These are phyloP conservation scores for Girardinichthys multiradiatus DNA, from an alignment of 2,113 vertebrate genomes.

Conservation along the genomic window DNA sequence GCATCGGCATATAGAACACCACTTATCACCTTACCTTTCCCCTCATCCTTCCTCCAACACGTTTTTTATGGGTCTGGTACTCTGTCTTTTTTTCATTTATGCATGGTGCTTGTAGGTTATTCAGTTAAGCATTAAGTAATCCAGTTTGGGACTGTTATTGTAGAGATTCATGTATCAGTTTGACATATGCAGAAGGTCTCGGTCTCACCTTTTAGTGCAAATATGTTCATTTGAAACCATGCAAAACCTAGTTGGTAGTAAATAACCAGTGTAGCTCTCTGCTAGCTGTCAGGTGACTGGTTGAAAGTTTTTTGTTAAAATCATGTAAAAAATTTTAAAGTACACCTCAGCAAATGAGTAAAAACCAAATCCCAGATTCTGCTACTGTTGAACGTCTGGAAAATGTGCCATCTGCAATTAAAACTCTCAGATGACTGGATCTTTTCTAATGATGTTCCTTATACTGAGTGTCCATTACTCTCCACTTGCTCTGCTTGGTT, in stretches of 20 bases:
- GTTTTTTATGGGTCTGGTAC: neutral
- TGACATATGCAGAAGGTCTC: conserved; percentile 46
- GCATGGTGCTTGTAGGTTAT: conserved; percentile 24
- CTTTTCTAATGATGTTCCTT: conserved; percentile 77
- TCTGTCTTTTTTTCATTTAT: conserved; percentile 6
- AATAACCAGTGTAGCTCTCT: conserved; percentile 12
- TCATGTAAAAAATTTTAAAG: neutral
- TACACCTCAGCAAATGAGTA: neutral
- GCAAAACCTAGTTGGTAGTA: conserved; percentile 20
- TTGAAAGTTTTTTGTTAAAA: neutral
- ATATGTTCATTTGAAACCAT: conserved; percentile 32
- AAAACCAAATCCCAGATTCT: conserved; percentile 44
- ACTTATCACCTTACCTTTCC: conserved; percentile 66
- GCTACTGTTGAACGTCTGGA: conserved; percentile 28
- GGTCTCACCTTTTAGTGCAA: conserved; percentile 32
- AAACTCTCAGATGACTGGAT: conserved; percentile 76
- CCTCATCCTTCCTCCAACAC: conserved; percentile 53
- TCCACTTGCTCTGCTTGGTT: conserved; percentile 58
- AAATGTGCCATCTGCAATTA: conserved; percentile 71
- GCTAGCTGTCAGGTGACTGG: conserved; percentile 5
- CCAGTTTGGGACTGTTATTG: conserved; percentile 25
- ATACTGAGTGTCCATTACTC: conserved; percentile 80
- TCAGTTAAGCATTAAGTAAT: conserved; percentile 58
- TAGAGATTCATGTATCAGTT: conserved; percentile 41
- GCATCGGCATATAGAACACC: conserved; percentile 57